Conservation (phyloP, 2,113 vertebrate genomes). For the Asarcornis scutulata region DNA sequence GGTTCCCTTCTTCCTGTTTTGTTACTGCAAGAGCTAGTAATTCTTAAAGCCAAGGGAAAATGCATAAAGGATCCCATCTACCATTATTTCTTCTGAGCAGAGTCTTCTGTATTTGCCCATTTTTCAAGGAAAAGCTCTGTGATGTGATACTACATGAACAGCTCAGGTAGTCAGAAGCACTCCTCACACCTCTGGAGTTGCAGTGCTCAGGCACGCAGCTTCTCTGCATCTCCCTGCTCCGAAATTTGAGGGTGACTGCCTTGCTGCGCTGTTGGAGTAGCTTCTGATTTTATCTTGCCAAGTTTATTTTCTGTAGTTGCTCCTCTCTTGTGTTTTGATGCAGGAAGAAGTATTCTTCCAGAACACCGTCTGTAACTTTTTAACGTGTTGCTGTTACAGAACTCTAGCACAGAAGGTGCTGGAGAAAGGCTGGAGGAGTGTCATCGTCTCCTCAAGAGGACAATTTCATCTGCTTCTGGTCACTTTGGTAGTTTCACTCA, state of each 20-base stretch:
- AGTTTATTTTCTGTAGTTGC: background rate
- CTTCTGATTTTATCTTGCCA: background rate
- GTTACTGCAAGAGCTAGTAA: background rate
- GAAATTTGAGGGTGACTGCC: background rate
- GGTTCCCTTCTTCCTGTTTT: background rate
- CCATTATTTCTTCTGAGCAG: background rate
- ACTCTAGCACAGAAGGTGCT: background rate
- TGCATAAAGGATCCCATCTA: accelerated
- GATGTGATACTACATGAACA: background rate
- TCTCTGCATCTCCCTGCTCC: background rate
- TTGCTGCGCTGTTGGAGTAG: background rate
- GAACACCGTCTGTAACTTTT: background rate
- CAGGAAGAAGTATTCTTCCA: conserved; percentile 11
- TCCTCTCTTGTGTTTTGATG: conserved; percentile 14
- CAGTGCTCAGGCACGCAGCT: background rate
- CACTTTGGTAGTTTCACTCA: background rate
- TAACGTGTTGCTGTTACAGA: background rate
- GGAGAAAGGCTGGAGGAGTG: background rate
- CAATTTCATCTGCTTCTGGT: background rate
- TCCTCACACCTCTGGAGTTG: background rate
- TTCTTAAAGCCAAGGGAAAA: background rate
- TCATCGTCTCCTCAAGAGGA: background rate
- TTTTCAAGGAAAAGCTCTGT: background rate
- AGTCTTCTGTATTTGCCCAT: background rate
- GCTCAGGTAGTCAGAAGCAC: background rate